Base-by-base conservation (phyloP, 2,888 invertebrate species). In the Coronaproctus castanopsis region DNA sequence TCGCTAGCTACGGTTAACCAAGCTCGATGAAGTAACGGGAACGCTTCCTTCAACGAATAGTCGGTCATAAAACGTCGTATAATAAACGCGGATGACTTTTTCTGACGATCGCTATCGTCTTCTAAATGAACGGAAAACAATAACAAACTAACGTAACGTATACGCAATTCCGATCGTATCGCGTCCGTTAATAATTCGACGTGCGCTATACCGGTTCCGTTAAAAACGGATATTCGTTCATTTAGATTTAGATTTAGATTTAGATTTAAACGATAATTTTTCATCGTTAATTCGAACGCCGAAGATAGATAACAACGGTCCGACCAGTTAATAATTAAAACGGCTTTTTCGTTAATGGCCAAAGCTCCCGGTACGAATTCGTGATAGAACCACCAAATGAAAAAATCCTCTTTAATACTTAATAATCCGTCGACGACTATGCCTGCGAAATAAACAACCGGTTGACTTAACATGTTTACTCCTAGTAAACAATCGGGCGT, bases 321-420 rank as follows among this genome's bases (percentile, higher is more conserved):
- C 24, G 67, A 68, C 61, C 71, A 71, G 18, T 70, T 71, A n/a
- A n/a, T n/a, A 1, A 73, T 71, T 19, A 74, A 65, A 14, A 74
- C 66, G 0, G 71, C 74, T 23, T 70, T 69, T 1, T 72, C 71
- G 62, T 74, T 73, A 65, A 75, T 69, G 10, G 73, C 71, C 63
- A 73, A 67, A 0, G 73, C 74, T 0, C 74, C 72, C 0, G 73
- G 71, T 0, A 71, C 72, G 62, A 75, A 74, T 64, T 75, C 74
- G n/a, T 70, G 69, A 57, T 71, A 72, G 57, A 75, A 74, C 75
- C 75, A 75, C 74, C 75, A 75, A 3, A 71, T 68, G 61, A 75
- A 74, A 8, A 75, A 68, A 57, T 74, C 74, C 1, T 71, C 68
- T 0, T 74, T 74, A 1, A 73, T 65, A 1, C 68, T 68, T 3